Percentiles rank a stretch among this genome's conserved stretches.
Evolutionary conservation across 2,888 invertebrate genomes (phyloP).

Genomic region (Sesia apiformis): DNA sequence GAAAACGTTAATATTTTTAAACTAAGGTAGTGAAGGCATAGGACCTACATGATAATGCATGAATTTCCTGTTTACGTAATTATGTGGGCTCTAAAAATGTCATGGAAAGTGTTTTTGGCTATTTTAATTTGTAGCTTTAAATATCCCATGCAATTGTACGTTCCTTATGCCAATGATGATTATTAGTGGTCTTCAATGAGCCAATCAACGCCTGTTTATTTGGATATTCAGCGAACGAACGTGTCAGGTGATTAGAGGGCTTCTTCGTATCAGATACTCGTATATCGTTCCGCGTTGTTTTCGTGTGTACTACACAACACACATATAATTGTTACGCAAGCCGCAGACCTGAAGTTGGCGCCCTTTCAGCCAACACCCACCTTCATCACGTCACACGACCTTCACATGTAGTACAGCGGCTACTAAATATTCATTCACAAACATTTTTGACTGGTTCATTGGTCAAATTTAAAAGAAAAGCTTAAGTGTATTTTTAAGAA

Average conservation of each 20-base stretch:
- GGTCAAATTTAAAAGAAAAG: not conserved
- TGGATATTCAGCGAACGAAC: not conserved
- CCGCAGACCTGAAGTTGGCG: constrained; percentile 31
- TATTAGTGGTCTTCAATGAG: too few species aligned
- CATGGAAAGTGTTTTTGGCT: too few species aligned
- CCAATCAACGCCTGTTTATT: too few species aligned
- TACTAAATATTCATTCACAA: not conserved
- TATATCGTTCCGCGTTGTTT: constrained; percentile 35
- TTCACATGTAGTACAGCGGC: not conserved
- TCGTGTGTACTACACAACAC: constrained; percentile 33
- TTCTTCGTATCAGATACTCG: constrained; percentile 3
- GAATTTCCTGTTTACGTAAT: too few species aligned
- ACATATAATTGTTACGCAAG: constrained; percentile 24
- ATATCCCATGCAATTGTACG: too few species aligned
- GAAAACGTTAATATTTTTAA: too few species aligned
- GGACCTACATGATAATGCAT: too few species aligned
- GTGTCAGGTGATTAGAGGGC: not conserved
- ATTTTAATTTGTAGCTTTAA: too few species aligned
- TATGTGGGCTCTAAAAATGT: too few species aligned
- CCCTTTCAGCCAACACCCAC: constrained; percentile 38
- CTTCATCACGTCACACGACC: constrained; percentile 19
- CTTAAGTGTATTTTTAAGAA: too few species aligned
- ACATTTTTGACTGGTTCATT: not conserved
- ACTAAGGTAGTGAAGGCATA: too few species aligned
- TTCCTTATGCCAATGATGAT: too few species aligned